These are phyloP conservation scores for Schlechtendalia chinensis DNA, from an alignment of 1,140 invertebrate genomes.

Conservation along the genomic window DNA sequence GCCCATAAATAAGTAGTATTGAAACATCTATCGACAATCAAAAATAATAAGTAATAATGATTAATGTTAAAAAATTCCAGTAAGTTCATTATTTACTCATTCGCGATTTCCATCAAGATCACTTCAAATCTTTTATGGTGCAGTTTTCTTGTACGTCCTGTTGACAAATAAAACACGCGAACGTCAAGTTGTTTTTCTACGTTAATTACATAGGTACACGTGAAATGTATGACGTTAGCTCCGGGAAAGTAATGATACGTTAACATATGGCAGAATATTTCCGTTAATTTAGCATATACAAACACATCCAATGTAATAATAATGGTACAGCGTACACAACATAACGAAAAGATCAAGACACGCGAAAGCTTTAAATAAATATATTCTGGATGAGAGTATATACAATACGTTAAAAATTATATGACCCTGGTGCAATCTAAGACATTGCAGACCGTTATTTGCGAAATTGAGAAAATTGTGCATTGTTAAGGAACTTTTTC, in stretches of 20 bases:
- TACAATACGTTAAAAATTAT: too few relatives aligned
- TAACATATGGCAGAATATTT: conserved; percentile 37
- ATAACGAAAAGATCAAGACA: too few relatives aligned
- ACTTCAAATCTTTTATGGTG: neutral
- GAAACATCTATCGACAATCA: neutral
- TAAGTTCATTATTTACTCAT: neutral
- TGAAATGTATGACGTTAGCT: neutral
- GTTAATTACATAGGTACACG: neutral
- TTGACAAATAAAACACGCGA: neutral
- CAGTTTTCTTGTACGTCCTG: neutral
- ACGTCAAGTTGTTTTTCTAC: neutral
- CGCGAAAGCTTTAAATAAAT: too few relatives aligned
- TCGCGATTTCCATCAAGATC: neutral
- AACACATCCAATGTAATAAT: too few relatives aligned
- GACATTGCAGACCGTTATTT: too few relatives aligned
- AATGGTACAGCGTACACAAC: too few relatives aligned
- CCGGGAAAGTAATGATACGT: neutral
- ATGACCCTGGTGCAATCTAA: too few relatives aligned
- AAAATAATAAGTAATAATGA: neutral
- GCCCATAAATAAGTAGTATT: too few relatives aligned
- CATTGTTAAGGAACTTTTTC: too few relatives aligned
- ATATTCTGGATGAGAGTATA: too few relatives aligned
- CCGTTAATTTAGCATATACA: too few relatives aligned
- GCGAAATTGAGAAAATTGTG: too few relatives aligned
- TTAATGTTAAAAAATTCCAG: neutral